Conservation (phyloP, 2,113 vertebrate species). For the Calyptomena viridis region DNA sequence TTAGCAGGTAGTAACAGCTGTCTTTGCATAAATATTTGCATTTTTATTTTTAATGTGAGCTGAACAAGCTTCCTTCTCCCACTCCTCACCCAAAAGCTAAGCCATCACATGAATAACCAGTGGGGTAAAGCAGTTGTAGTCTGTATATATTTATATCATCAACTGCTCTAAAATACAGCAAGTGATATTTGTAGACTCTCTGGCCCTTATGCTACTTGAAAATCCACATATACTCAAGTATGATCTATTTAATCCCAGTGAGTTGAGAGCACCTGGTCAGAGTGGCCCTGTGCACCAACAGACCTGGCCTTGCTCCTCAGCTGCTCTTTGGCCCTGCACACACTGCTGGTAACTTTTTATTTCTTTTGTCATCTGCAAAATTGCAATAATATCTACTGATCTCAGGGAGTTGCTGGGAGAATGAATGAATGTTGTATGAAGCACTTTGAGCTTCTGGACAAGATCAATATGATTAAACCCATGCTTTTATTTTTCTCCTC, state of each 20-base stretch:
- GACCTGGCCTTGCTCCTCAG: neutral
- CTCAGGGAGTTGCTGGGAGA: neutral
- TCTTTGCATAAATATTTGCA: neutral
- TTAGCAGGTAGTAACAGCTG: neutral
- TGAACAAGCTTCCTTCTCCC: neutral
- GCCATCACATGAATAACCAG: neutral
- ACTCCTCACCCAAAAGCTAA: neutral
- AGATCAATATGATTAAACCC: neutral
- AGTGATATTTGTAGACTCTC: neutral
- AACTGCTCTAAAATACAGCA: neutral
- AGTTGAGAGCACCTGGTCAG: neutral
- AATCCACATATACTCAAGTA: neutral
- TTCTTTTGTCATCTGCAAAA: neutral
- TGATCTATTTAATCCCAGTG: neutral
- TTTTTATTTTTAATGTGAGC: neutral
- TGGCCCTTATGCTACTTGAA: neutral
- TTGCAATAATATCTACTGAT: neutral
- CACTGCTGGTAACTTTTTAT: neutral
- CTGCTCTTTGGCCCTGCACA: neutral
- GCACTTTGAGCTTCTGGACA: neutral
- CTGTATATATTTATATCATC: neutral
- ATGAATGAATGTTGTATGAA: conserved; percentile 12
- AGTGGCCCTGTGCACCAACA: rapidly evolving
- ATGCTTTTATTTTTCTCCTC: neutral
- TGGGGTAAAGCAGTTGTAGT: neutral